phyloP scores from a whole-genome alignment of 2,888 invertebrate genomes.

The Clostera curtula region DNA sequence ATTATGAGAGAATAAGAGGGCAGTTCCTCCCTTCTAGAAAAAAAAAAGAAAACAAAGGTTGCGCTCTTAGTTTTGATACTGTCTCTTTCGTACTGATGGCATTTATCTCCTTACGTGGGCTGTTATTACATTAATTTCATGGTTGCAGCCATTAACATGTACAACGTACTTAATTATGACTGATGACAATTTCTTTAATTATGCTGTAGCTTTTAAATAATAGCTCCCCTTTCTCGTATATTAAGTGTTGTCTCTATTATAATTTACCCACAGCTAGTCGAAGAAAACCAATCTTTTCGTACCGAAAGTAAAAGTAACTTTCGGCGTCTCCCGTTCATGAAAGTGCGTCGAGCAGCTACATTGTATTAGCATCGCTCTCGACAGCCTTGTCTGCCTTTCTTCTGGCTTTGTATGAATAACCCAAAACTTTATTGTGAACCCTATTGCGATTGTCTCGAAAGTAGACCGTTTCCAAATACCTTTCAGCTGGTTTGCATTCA shows the following conservation, averaged over 20 bases:
- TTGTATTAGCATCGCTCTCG: conserved; percentile 65
- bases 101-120: too few species aligned
- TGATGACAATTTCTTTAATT: too few species aligned
- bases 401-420: conserved; percentile 15
- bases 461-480: conserved; percentile 1
- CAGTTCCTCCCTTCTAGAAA: too few species aligned
- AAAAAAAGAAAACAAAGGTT: too few species aligned
- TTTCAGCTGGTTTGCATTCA: conserved; percentile 10
- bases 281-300: conserved; percentile 33
- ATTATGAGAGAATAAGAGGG: too few species aligned
- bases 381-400: conserved; percentile 30
- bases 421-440: conserved; percentile 18
- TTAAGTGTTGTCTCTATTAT: not conserved
- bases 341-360: conserved; percentile 57
- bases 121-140: too few species aligned
- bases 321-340: conserved; percentile 61
- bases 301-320: conserved; percentile 68
- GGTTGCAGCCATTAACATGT: too few species aligned
- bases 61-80: too few species aligned
- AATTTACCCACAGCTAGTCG: conserved; percentile 13
- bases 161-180: too few species aligned
- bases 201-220: too few species aligned
- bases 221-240: not conserved
- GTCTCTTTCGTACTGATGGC: too few species aligned
- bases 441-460: too few species aligned